Evolutionary conservation across 2,113 vertebrate species (phyloP).

Genomic region (Calyptomena viridis): DNA sequence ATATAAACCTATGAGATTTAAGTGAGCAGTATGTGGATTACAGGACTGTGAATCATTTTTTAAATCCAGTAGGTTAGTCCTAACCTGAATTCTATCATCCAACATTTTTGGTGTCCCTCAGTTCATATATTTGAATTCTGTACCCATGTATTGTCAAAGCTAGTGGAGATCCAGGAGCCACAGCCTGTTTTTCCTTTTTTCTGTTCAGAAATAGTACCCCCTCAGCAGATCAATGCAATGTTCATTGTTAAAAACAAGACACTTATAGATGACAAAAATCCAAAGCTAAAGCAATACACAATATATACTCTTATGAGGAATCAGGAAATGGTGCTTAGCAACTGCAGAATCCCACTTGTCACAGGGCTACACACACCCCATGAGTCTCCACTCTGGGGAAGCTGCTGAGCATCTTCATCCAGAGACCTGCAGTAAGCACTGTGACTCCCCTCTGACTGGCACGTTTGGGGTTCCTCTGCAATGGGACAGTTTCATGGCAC

Average conservation of each 20-base stretch:
- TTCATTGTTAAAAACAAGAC: neutral
- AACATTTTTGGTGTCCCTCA: neutral
- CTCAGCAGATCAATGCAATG: neutral
- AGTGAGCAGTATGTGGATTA: neutral
- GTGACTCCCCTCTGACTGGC: rapidly evolving
- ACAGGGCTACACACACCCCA: rapidly evolving
- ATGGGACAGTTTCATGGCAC: neutral
- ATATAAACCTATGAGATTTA: neutral
- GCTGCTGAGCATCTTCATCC: neutral
- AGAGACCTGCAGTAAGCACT: neutral
- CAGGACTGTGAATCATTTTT: neutral
- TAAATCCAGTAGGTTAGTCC: neutral
- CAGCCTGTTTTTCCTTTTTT: neutral
- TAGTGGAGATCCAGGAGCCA: neutral
- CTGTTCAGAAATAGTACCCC: neutral
- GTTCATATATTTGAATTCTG: neutral
- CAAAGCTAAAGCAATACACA: neutral
- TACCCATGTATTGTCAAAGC: neutral
- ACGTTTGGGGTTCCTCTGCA: neutral
- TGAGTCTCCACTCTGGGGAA: neutral
- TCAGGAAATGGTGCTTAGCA: neutral
- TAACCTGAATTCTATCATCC: neutral
- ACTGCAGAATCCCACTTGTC: neutral
- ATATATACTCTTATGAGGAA: neutral
- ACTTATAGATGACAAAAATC: neutral